Evolutionary conservation across 2,797 vertebrate species (phyloP), one percentile per base, ranked within the genome.

Genomic region (Lutjanus campechanus): DNA sequence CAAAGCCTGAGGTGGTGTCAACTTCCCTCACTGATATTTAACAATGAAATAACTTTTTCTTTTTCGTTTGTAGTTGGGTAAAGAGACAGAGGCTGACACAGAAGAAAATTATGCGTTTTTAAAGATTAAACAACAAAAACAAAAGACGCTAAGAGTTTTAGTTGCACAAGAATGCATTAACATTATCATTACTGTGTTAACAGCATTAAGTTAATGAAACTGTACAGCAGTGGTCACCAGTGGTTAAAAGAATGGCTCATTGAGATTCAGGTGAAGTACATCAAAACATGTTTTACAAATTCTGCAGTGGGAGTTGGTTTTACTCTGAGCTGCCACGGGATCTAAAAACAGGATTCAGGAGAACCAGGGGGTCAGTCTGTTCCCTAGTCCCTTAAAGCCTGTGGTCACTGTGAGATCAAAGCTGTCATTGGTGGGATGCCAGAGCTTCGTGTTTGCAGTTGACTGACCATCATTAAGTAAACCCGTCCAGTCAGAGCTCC

Each of bases 391-490:
- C 78, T 79, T 46, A 76, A 82, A 76, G 64, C 67, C 12, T 67
- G 71, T 2, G 9, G 69, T 75, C 79, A 75, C 16, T 5, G 55
- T 22, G 7, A 54, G 82, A 82, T 85, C 82, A 84, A 22, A 70
- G 25, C 63, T 69, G n/a, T 73, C 84, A 83, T 73, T 68, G 68
- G 43, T 82, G 68, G 71, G 70, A 91, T 82, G 82, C 83, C 85
- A 84, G 73, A 74, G 59, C 76, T 86, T 47, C 49, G 25, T 66
- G 63, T 36, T 61, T n/a, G 67, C 49, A 17, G 71, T 65, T 67
- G 73, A 65, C 69, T 56, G 66, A 20, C 55, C 7, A 8, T 58
- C 51, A 69, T 63, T 50, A 40, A 51, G 55, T 40, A 59, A 65
- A 69, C 16, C 12, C 5, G 2, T 58, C 49, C 41, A n/a, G 59